These are phyloP conservation scores for Leptura quadrifasciata DNA, from an alignment of 2,888 invertebrate genomes.

Conservation along the genomic window DNA sequence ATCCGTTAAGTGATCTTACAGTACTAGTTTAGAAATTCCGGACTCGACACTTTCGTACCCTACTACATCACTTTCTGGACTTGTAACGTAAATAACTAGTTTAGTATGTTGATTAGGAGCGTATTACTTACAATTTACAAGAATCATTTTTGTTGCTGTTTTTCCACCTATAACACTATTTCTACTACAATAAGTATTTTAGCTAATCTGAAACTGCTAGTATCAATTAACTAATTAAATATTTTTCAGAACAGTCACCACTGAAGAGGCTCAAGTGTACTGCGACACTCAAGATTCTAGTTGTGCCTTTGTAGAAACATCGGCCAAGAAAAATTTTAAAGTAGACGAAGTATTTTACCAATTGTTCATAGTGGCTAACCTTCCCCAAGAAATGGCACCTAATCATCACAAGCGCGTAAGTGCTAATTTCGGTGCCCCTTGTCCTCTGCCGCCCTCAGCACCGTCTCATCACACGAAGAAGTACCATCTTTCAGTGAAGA, in stretches of 20 bases:
- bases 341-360: slow-evolving; percentile 91
- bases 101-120: too few species aligned
- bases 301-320: slow-evolving; percentile 88
- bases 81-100: too few species aligned
- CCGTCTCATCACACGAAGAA: slow-evolving; percentile 82
- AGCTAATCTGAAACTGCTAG: too few species aligned
- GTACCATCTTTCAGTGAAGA: slow-evolving; percentile 87
- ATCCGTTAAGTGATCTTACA: too few species aligned
- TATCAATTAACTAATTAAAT: too few species aligned
- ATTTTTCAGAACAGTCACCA: slow-evolving; percentile 80
- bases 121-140: too few species aligned
- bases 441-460: slow-evolving; percentile 82
- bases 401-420: slow-evolving; percentile 89
- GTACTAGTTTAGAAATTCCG: too few species aligned
- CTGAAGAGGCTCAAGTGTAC: slow-evolving; percentile 86
- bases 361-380: slow-evolving; percentile 87
- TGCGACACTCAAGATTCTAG: slow-evolving; percentile 85
- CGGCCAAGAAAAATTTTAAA: slow-evolving; percentile 87
- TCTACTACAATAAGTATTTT: too few species aligned
- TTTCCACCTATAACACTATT: too few species aligned
- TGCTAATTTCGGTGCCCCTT: slow-evolving; percentile 85
- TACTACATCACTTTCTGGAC: too few species aligned
- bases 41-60: too few species aligned
- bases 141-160: too few species aligned
- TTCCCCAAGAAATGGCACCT: slow-evolving; percentile 92